phyloP scores from a whole-genome alignment of 2,797 vertebrate genomes.

The Limnodromus scolopaceus region DNA sequence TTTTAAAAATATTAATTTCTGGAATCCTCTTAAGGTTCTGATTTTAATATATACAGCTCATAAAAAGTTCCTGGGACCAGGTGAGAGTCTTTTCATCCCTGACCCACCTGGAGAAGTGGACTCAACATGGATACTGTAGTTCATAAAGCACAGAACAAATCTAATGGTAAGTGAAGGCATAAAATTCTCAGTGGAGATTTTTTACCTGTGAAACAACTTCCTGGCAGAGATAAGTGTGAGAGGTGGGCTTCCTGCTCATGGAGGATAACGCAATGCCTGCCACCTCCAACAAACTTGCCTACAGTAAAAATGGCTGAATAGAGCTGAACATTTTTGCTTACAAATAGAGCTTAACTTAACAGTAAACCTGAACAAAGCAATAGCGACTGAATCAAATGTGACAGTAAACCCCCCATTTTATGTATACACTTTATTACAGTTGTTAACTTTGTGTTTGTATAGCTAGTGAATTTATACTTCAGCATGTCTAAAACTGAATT shows the following conservation, averaged over 20 bases:
- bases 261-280: not conserved
- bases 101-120: not conserved
- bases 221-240: not conserved
- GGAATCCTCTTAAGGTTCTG: not conserved
- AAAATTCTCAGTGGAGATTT: not conserved
- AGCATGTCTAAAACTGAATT: constrained; percentile 19
- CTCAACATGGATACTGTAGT: not conserved
- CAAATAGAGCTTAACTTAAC: constrained; percentile 1
- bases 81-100: accelerated
- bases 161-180: not conserved
- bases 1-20: not conserved
- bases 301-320: not conserved
- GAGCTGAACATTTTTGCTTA: not conserved
- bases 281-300: not conserved
- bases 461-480: constrained; percentile 32
- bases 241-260: not conserved
- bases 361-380: constrained; percentile 29
- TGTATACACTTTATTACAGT: constrained; percentile 35
- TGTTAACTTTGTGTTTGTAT: constrained; percentile 39
- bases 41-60: not conserved
- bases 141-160: not conserved
- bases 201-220: not conserved
- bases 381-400: constrained; percentile 40
- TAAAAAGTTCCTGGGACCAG: not conserved
- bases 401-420: constrained; percentile 27